phyloP scores from a whole-genome alignment of 1,140 invertebrate species.

The Callitettix versicolor region DNA sequence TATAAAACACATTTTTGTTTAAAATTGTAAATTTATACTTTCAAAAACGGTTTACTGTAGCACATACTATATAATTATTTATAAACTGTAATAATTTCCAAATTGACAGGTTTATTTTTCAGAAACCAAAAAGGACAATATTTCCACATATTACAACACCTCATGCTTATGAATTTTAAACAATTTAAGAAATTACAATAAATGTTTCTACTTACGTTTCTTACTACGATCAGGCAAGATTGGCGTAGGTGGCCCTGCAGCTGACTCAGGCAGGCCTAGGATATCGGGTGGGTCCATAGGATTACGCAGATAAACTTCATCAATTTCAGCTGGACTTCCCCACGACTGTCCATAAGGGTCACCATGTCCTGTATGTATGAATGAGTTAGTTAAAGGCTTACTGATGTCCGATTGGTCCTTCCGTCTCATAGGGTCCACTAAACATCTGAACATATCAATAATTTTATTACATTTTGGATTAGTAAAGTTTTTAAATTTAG shows the following conservation, averaged over 20 bases:
- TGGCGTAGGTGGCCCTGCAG: slow-evolving; percentile 11
- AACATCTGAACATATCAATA: slow-evolving; percentile 42
- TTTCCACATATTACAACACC: no score
- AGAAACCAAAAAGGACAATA: no score
- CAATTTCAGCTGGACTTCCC: slow-evolving; percentile 74
- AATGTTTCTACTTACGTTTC: no score
- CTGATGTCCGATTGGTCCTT: slow-evolving; percentile 57
- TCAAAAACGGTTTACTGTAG: no score
- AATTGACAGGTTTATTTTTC: no score
- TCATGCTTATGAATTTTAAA: no score
- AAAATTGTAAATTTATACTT: no score
- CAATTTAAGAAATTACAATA: no score
- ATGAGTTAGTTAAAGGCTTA: slow-evolving; percentile 69
- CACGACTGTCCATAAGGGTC: slow-evolving; percentile 68
- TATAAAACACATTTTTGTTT: no score
- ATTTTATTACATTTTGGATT: not conserved
- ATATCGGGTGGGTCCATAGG: slow-evolving; percentile 75
- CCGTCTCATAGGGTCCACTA: slow-evolving; percentile 55
- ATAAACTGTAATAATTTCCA: no score
- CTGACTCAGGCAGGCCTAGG: slow-evolving; percentile 36
- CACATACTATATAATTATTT: no score
- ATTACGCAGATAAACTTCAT: slow-evolving; percentile 69
- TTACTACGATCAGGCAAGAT: no score
- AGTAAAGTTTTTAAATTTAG: not conserved
- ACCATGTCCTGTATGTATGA: slow-evolving; percentile 73